Base-by-base conservation (phyloP, 1,140 invertebrate species). In the Cydia pomonella region DNA sequence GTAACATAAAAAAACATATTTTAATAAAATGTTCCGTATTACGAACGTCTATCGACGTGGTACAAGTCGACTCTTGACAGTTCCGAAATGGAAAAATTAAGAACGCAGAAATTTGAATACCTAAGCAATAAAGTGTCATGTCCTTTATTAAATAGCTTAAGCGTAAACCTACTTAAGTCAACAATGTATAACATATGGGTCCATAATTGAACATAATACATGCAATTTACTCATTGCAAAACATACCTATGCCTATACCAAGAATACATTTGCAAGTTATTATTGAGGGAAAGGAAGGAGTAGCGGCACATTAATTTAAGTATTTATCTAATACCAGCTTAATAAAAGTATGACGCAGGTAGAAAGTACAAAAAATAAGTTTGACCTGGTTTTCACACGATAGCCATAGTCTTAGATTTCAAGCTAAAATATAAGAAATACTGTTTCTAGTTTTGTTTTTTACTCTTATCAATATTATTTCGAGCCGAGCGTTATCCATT, bases 1-100 rank as follows among this genome's bases (percentile, higher is more conserved):
- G 93, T 78, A 95, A 95, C 80, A 91, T 18, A 16, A 18, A 50
- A 50, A 50, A 50, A 50, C 18, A 50, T 6, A 50, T 13, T 44
- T 44, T 44, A 44, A 44, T 44, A 44, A 38, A 38, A 44, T 41
- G 12, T 12, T 44, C 3, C 41, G 41, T 13, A 13, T 12, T 44
- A 16, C 2, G 41, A 44, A 44, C 4, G 2, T 10, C 12, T 12
- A 41, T 41, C 2, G 13, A 44, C 41, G 7, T 44, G 41, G 13
- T 44, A 13, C 13, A 44, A 44, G 3, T 16, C 41, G 13, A 44
- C 41, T 44, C 41, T n/a, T 38, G 33, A 38, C 33, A 38, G 33
- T 38, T 7, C 33, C 33, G 33, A 38, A 38, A 38, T 38, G 7
- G n/a, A 38, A 44, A 16, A 44, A 44, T 12, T 3, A 44, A 44